phyloP scores from a whole-genome alignment of 2,113 vertebrate genomes.

The Alligator mississippiensis region DNA sequence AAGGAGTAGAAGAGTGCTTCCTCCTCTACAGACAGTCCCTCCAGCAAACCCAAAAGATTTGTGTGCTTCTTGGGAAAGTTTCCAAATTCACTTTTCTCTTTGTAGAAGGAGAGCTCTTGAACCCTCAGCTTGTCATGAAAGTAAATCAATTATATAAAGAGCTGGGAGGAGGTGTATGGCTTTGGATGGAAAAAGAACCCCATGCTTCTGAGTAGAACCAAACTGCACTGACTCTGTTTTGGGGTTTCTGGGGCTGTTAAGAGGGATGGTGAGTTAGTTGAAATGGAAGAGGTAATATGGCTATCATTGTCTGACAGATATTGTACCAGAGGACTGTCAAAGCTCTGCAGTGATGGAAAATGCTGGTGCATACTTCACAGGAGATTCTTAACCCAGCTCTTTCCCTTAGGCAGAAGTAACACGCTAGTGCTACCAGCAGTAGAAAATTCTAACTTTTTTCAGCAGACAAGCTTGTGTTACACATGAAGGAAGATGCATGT shows the following conservation, averaged over 20 bases:
- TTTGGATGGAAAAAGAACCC: not conserved
- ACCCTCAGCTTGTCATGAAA: not conserved
- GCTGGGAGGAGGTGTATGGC: not conserved
- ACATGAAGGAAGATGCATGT: not conserved
- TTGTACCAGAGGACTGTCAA: not conserved
- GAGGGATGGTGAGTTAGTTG: not conserved
- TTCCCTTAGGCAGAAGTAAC: fast-evolving
- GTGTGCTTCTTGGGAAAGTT: not conserved
- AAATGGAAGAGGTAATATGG: not conserved
- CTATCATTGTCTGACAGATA: not conserved
- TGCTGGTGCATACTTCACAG: too few species aligned
- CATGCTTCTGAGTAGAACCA: not conserved
- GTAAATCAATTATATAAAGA: not conserved
- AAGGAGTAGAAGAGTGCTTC: not conserved
- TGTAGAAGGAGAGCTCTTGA: not conserved
- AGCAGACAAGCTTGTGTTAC: fast-evolving
- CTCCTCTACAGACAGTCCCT: not conserved
- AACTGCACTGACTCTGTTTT: not conserved
- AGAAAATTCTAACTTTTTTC: not conserved
- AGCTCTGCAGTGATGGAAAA: not conserved
- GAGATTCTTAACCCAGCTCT: too few species aligned
- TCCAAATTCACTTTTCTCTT: not conserved
- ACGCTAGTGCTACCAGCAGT: fast-evolving
- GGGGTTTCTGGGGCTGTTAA: not conserved
- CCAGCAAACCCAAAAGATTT: not conserved